Evolutionary conservation across 2,888 invertebrate species (phyloP), one percentile per base, ranked within the genome.

Genomic region (Sycophila texana): DNA sequence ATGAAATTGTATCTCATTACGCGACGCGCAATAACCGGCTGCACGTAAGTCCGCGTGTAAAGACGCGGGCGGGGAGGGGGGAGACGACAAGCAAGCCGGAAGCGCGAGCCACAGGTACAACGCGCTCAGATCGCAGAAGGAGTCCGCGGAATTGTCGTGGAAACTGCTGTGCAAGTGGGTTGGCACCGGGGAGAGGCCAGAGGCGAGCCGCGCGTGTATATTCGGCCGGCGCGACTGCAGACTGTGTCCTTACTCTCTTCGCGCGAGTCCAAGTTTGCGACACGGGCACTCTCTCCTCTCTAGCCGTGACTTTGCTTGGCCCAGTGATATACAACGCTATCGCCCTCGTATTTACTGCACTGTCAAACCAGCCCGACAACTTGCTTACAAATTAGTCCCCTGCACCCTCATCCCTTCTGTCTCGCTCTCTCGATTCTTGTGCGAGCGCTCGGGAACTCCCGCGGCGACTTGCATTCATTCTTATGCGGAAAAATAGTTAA

Each of bases 331-430:
- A 88, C 87, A 89, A 86, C 86, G 86, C 88, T 88, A 89, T 88
- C 87, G 87, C 86, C 88, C 88, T 86, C 87, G 88, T 88, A 90
- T 90, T 89, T 88, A 89, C 89, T 88, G 87, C 89, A 87, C 87
- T 89, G 90, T 89, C 89, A 89, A 89, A 89, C 88, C 88, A 87
- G 87, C 87, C 87, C 87, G 89, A 89, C 89, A 89, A 89, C 89
- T 89, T 87, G 88, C 88, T 88, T 89, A 89, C 89, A 89, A 90
- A 90, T 89, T 89, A 89, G 88, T 87, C 72, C 79, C 76, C 71
- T 51, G 79, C 75, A 65, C 47, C 75, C 47, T 26, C 22, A 22
- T 26, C 67, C 12, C 22, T 57, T 53, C 66, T 49, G 61, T 47
- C 30, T 12, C 65, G 12, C n/a, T n/a, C 66, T 1, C 74, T 79